These are phyloP conservation scores for Microcebus murinus DNA, from an alignment of 2,113 vertebrate species.

Conservation along the genomic window DNA sequence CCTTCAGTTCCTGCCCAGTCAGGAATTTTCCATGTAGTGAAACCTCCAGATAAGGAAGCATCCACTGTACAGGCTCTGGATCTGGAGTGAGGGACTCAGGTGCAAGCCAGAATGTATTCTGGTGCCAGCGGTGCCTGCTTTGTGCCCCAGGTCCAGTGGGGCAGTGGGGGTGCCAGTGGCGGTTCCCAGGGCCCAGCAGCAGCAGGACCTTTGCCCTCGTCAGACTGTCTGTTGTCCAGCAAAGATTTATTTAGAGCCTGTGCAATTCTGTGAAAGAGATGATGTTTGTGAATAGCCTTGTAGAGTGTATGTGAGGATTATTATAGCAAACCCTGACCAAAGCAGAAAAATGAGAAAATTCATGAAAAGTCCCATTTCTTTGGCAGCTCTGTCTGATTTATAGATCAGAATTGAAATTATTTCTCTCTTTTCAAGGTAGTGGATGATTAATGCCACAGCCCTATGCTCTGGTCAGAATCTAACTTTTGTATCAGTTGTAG, in stretches of 20 bases:
- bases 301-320: neutral
- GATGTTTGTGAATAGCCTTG: neutral
- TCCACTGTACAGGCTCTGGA: neutral
- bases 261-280: neutral
- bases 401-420: neutral
- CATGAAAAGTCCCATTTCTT: neutral
- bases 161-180: neutral
- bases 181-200: too few relatives aligned
- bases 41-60: neutral
- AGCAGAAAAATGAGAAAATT: neutral
- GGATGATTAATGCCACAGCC: neutral
- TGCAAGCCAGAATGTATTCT: neutral
- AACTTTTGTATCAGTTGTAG: neutral
- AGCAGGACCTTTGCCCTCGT: neutral
- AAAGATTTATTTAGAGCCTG: neutral
- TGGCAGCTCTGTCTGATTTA: neutral
- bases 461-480: neutral
- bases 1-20: neutral
- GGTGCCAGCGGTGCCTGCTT: neutral
- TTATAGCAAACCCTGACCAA: neutral
- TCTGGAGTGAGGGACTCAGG: neutral
- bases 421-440: neutral
- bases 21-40: constrained; percentile 31
- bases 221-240: neutral
- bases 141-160: neutral